phyloP scores from a whole-genome alignment of 2,797 vertebrate genomes.

The Rhynchonycteris naso region DNA sequence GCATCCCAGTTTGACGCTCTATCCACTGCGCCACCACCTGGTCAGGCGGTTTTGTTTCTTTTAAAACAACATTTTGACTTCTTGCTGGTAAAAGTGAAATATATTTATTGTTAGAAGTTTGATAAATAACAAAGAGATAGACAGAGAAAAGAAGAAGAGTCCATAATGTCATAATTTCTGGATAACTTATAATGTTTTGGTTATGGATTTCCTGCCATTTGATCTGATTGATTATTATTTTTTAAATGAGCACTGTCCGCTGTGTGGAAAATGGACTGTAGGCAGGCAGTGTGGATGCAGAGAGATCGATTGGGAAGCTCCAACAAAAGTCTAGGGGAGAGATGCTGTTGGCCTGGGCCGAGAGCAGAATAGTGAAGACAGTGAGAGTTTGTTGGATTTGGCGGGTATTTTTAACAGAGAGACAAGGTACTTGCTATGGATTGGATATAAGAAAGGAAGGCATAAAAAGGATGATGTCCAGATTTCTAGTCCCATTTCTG shows the following conservation, averaged over 20 bases:
- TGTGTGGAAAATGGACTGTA: neutral
- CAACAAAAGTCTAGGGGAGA: neutral
- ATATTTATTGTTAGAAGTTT: conserved; percentile 47
- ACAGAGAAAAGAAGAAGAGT: conserved; percentile 23
- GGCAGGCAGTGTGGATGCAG: neutral
- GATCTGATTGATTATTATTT: neutral
- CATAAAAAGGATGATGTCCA: neutral
- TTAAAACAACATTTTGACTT: conserved; percentile 40
- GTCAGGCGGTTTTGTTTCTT: conserved; percentile 35
- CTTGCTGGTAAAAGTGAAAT: conserved; percentile 30
- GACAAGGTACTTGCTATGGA: neutral
- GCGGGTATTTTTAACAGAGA: neutral
- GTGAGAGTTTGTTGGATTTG: neutral
- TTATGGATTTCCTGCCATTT: neutral
- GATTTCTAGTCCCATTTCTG: neutral
- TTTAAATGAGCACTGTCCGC: neutral
- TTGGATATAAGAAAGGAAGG: neutral
- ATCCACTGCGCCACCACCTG: too few relatives aligned
- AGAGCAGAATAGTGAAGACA: neutral
- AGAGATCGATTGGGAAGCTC: neutral
- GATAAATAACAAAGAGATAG: conserved; percentile 41
- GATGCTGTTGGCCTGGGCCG: neutral
- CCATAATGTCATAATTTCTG: neutral
- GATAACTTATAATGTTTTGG: conserved; percentile 26
- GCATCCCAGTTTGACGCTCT: too few relatives aligned